Percentiles rank a stretch among this genome's conserved stretches.
Conservation (phyloP, 2,113 vertebrate genomes). For the Cyrtonyx montezumae region DNA sequence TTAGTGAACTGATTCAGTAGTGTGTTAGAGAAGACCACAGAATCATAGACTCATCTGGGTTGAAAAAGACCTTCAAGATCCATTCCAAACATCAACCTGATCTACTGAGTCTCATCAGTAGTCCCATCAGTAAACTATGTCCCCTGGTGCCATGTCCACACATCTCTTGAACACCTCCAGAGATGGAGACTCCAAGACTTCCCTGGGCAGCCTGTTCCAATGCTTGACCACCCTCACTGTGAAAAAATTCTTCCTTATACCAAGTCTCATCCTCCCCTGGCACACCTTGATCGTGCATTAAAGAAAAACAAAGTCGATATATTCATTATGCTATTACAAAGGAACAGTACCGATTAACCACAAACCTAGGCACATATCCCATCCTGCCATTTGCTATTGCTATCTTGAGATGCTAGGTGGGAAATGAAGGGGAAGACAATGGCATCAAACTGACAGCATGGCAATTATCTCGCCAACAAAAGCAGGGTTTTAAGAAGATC, state of each 20-base stretch:
- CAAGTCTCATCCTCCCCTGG: neutral
- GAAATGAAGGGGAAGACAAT: neutral
- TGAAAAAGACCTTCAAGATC: neutral
- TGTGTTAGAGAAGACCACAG: neutral
- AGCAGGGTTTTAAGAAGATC: constrained; percentile 11
- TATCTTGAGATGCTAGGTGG: neutral
- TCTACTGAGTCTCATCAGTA: neutral
- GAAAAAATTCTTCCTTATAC: neutral
- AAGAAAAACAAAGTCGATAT: neutral
- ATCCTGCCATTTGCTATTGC: neutral
- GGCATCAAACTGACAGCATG: constrained; percentile 7
- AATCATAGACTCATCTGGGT: neutral
- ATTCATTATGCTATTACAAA: neutral
- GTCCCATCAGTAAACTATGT: neutral
- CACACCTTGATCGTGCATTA: neutral
- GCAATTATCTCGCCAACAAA: neutral
- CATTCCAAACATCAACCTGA: neutral
- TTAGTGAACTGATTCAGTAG: neutral
- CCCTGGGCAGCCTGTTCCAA: neutral
- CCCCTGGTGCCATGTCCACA: neutral
- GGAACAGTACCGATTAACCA: neutral
- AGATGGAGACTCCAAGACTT: neutral
- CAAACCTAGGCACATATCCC: neutral
- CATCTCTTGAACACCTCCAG: neutral
- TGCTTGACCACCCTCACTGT: neutral